These are phyloP conservation scores for Trypoxylus dichotomus DNA, from an alignment of 1,140 invertebrate genomes.

Conservation along the genomic window DNA sequence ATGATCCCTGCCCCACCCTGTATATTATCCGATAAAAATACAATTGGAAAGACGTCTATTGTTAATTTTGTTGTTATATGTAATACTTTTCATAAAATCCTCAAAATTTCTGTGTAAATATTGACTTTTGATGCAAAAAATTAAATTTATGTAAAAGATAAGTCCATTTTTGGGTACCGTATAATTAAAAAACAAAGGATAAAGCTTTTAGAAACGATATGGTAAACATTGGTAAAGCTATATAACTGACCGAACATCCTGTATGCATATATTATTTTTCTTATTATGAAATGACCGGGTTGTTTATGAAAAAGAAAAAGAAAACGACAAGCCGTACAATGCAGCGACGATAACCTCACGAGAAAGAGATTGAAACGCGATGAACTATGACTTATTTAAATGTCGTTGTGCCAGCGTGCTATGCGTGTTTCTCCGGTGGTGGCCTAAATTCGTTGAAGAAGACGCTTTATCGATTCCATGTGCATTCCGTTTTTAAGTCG, in stretches of 20 bases:
- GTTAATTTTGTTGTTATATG: too few relatives aligned
- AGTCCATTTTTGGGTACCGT: too few relatives aligned
- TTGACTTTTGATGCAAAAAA: too few relatives aligned
- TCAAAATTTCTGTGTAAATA: too few relatives aligned
- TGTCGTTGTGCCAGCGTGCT: not conserved
- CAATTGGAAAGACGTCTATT: too few relatives aligned
- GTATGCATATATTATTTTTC: not conserved
- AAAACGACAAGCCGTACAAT: not conserved
- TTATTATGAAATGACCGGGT: not conserved
- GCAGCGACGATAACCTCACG: not conserved
- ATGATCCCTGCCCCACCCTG: too few relatives aligned
- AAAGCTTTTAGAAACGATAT: too few relatives aligned
- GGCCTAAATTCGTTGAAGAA: not conserved
- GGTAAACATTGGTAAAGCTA: too few relatives aligned
- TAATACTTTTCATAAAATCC: too few relatives aligned
- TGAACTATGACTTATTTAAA: slow-evolving; percentile 24
- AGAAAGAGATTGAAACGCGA: slow-evolving; percentile 4
- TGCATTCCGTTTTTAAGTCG: slow-evolving; percentile 1
- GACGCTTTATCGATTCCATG: not conserved
- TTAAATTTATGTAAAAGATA: too few relatives aligned
- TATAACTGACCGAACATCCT: not conserved
- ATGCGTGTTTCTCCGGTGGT: not conserved
- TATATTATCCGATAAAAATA: too few relatives aligned
- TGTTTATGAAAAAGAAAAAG: not conserved
- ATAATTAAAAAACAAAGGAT: too few relatives aligned